Evolutionary conservation across 2,797 vertebrate species (phyloP).

Genomic region (Gobionotothen gibberifrons): DNA sequence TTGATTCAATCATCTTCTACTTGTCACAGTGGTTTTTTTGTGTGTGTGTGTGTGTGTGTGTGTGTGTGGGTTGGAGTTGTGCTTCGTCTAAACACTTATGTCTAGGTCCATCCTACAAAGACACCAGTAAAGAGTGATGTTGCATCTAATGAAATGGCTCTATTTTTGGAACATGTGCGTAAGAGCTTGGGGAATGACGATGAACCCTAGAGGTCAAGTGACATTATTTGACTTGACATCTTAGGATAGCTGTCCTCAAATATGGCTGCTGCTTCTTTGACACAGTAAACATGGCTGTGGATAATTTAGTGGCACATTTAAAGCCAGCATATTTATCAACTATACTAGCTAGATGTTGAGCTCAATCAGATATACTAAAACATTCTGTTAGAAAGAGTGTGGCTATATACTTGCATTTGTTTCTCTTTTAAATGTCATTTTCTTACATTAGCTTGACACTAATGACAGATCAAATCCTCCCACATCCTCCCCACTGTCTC

Average conservation of each 20-base stretch:
- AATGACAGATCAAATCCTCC: constrained; percentile 16
- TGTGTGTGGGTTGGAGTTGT: constrained; percentile 5
- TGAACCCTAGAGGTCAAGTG: not conserved
- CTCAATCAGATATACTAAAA: not conserved
- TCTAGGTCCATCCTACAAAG: not conserved
- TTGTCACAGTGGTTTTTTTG: constrained; percentile 37
- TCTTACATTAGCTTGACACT: constrained; percentile 6
- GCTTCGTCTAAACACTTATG: too few species aligned
- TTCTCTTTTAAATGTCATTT: not conserved
- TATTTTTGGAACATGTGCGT: not conserved
- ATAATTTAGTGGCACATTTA: not conserved
- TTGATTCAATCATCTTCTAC: constrained; percentile 65
- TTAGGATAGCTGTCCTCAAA: not conserved
- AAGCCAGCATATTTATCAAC: not conserved
- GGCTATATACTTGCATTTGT: not conserved
- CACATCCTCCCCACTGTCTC: constrained; percentile 29
- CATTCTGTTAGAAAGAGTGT: not conserved
- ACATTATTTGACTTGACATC: not conserved
- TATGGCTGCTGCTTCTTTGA: not conserved
- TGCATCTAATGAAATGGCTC: not conserved
- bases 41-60: constrained; percentile 8
- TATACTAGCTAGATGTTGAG: not conserved
- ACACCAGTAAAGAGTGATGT: not conserved
- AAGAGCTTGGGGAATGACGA: not conserved
- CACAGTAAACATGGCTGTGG: not conserved